Evolutionary conservation across 2,888 invertebrate species (phyloP).

Genomic region (Nasonia oneida): DNA sequence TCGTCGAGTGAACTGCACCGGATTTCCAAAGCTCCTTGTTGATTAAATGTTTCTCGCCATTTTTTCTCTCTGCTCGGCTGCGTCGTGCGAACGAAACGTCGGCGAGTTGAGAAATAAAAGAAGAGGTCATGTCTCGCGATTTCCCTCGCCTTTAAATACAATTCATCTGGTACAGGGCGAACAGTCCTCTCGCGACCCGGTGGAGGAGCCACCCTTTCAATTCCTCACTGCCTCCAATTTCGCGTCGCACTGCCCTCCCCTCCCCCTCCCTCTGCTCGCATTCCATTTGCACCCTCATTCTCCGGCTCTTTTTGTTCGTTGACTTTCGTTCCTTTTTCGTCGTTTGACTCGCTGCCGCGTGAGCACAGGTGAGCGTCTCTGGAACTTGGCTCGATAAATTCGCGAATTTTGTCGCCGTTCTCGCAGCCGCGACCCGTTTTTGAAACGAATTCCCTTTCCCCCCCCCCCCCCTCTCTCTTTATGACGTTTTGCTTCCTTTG

Average conservation of each 20-base stretch:
- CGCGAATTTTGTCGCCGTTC: not conserved
- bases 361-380: not conserved
- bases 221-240: slow-evolving; percentile 32
- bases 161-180: not conserved
- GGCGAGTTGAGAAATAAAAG: not conserved
- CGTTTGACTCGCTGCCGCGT: not conserved
- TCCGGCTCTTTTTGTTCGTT: slow-evolving; percentile 16
- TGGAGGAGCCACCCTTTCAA: slow-evolving; percentile 38
- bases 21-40: not conserved
- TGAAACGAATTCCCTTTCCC: not conserved
- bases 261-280: not conserved
- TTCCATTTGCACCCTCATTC: slow-evolving; percentile 42
- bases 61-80: not conserved
- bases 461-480: not conserved
- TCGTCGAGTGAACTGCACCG: not conserved
- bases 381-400: slow-evolving; percentile 22
- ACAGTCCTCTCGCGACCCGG: not conserved
- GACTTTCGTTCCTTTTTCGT: not conserved
- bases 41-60: not conserved
- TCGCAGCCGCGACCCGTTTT: not conserved
- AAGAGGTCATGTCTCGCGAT: not conserved
- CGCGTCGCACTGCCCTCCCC: slow-evolving; percentile 28
- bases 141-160: not conserved
- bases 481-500: not conserved
- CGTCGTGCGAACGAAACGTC: not conserved